phyloP scores from a whole-genome alignment of 2,797 vertebrate species.

The Moxostoma hubbsi region DNA sequence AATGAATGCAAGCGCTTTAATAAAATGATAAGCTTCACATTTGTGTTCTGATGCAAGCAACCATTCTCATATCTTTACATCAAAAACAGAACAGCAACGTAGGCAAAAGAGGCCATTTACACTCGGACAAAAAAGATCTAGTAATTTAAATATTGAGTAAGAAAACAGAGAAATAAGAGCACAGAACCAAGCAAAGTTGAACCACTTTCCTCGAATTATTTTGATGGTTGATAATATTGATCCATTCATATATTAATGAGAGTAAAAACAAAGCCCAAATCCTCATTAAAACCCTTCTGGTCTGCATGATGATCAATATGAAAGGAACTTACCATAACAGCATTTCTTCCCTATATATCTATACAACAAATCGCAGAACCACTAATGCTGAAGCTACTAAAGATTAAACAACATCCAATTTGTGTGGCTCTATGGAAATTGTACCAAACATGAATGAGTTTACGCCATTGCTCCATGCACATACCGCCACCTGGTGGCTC shows the following conservation, averaged over 20 bases:
- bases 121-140: too few relatives aligned
- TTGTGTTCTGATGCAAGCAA: background rate
- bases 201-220: background rate
- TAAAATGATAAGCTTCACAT: too few relatives aligned
- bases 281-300: background rate
- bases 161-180: background rate
- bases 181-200: background rate
- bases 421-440: background rate
- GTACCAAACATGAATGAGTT: background rate
- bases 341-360: background rate
- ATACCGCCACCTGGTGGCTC: conserved; percentile 25
- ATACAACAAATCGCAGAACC: conserved; percentile 6
- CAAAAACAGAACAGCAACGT: background rate
- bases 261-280: background rate
- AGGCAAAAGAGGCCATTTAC: too few relatives aligned
- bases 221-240: background rate
- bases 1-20: too few relatives aligned
- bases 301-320: background rate
- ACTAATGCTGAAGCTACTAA: background rate
- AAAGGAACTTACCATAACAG: background rate
- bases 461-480: background rate
- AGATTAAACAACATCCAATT: background rate
- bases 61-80: background rate
- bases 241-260: background rate
- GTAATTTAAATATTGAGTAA: background rate